Evolutionary conservation across 30 jellyfish, hydroid and myxozoan species (phyloP).

Genomic region (Aurelia coerulea): DNA sequence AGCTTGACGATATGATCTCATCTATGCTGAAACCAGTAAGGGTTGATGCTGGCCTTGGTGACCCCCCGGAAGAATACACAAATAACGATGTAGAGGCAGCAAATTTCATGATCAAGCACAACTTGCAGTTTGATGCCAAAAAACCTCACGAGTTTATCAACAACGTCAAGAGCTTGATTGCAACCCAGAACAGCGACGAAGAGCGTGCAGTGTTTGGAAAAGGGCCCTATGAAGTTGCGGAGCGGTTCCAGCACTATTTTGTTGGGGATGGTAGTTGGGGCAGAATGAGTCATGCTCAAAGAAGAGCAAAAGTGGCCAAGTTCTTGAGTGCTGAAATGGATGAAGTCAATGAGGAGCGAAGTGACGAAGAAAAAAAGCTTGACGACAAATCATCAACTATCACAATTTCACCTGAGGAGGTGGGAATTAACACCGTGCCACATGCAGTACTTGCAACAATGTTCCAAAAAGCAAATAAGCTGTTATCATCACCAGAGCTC

Average conservation of each 20-base stretch:
- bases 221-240: slow-evolving; percentile 5
- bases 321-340: background rate
- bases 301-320: background rate
- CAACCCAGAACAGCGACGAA: background rate
- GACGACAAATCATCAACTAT: background rate
- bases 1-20: slow-evolving; percentile 1
- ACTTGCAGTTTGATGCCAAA: background rate
- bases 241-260: background rate
- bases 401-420: background rate
- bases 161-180: background rate
- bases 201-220: slow-evolving; percentile 1
- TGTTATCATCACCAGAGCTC: background rate
- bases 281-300: background rate
- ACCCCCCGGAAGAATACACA: slow-evolving; percentile 21
- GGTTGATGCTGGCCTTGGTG: slow-evolving; percentile 35
- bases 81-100: slow-evolving; percentile 13
- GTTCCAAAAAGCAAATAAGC: background rate
- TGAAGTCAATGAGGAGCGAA: background rate
- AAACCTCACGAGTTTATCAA: slow-evolving; percentile 7
- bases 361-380: background rate
- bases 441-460: background rate
- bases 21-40: slow-evolving; percentile 38
- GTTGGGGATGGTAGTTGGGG: slow-evolving; percentile 1
- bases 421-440: background rate
- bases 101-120: slow-evolving; percentile 6